Percentiles rank a stretch among this genome's conserved stretches.
These are phyloP conservation scores for Dromococcyx pavoninus DNA, from an alignment of 2,797 vertebrate species.

Conservation along the genomic window DNA sequence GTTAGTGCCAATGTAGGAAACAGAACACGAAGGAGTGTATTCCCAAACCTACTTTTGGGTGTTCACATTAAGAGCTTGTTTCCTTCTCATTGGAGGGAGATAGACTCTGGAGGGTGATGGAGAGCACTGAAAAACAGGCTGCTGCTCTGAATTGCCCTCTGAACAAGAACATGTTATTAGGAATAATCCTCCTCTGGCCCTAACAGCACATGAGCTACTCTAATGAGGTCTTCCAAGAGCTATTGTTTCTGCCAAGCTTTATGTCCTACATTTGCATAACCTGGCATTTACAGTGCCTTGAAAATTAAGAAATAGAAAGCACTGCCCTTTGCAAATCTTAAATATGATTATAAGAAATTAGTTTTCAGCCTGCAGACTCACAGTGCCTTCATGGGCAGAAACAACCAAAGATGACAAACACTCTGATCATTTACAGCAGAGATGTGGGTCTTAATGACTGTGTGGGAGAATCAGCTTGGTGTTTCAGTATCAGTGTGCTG, in stretches of 20 bases:
- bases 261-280: background rate
- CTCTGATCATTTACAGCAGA: background rate
- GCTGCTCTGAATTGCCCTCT: background rate
- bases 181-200: background rate
- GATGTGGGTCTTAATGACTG: background rate
- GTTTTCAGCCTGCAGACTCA: background rate
- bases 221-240: conserved; percentile 23
- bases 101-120: background rate
- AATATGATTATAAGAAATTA: background rate
- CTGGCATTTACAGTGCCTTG: background rate
- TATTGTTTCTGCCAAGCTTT: background rate
- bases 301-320: conserved; percentile 9
- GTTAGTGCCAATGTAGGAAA: background rate
- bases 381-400: background rate
- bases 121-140: background rate
- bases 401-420: background rate
- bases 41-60: background rate
- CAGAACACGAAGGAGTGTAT: background rate
- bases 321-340: background rate
- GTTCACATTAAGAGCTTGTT: background rate
- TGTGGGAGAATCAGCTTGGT: background rate
- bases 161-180: background rate
- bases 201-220: background rate
- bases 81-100: background rate
- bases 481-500: background rate